A percentile compares a stretch with the other conserved stretches of the same genome.
Evolutionary conservation across 2,797 vertebrate genomes (phyloP).

Genomic region (Bovichtus variegatus): DNA sequence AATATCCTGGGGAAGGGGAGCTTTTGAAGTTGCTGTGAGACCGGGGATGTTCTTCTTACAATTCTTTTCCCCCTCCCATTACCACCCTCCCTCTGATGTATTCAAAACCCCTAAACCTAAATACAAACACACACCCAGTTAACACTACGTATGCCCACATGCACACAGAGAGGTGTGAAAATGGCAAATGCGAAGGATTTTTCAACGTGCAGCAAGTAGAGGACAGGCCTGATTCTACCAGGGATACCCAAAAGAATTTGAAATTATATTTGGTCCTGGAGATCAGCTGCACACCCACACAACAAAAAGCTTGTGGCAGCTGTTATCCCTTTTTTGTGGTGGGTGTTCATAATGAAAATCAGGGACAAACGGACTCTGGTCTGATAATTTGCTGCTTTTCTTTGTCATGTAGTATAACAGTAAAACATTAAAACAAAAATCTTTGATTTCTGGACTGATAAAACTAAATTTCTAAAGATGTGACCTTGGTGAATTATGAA

Average conservation of each 20-base stretch:
- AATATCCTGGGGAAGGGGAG: conserved; percentile 91
- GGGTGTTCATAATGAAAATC: neutral
- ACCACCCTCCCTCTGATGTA: conserved; percentile 66
- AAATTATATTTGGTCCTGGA: conserved; percentile 8
- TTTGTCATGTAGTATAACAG: neutral
- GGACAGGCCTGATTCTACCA: conserved; percentile 19
- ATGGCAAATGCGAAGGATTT: conserved; percentile 29
- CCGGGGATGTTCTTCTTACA: conserved; percentile 86
- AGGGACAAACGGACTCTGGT: neutral
- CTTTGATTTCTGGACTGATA: neutral
- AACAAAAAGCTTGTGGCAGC: neutral
- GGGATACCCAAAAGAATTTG: neutral
- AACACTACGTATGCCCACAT: conserved; percentile 31
- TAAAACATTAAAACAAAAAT: neutral
- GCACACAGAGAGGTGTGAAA: conserved; percentile 21
- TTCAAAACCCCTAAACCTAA: conserved; percentile 68
- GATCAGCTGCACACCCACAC: conserved; percentile 1
- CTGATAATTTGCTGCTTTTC: neutral
- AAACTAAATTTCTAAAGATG: neutral
- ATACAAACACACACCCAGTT: conserved; percentile 59
- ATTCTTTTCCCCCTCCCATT: conserved; percentile 81
- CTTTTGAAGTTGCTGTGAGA: conserved; percentile 90
- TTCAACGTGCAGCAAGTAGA: conserved; percentile 23
- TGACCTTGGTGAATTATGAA: neutral
- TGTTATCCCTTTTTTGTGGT: neutral